Conservation (phyloP, 2,888 invertebrate genomes). For the Eupithecia inturbata region DNA sequence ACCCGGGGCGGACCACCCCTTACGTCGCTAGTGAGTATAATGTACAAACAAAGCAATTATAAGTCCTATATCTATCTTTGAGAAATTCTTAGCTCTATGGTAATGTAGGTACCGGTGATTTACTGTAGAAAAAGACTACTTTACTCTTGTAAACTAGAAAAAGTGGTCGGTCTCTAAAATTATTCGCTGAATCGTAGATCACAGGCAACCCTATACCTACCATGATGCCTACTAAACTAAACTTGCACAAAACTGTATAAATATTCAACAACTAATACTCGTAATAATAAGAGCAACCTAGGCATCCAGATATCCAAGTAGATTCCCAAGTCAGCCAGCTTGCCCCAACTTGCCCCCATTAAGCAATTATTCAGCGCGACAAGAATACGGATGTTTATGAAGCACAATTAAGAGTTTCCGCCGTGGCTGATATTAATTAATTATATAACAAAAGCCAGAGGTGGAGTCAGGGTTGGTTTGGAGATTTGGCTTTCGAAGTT, state of each 20-base stretch:
- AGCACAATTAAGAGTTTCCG: constrained; percentile 43
- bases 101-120: no score
- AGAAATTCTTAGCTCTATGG: no score
- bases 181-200: background rate
- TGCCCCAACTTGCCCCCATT: constrained; percentile 30
- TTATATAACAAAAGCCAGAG: constrained; percentile 26
- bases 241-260: background rate
- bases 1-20: no score
- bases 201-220: no score
- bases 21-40: no score
- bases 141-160: no score
- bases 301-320: constrained; percentile 10
- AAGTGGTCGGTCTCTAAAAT: background rate
- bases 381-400: constrained; percentile 45
- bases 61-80: no score
- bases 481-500: background rate
- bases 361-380: constrained; percentile 37
- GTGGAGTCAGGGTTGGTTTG: constrained; percentile 9
- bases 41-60: no score
- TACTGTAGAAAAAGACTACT: no score
- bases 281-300: background rate
- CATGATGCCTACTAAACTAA: background rate
- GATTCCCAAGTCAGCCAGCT: constrained; percentile 26
- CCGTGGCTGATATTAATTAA: constrained; percentile 37
- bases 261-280: no score